Percentiles rank a stretch among this genome's conserved stretches.
These are phyloP conservation scores for Apoda limacodes DNA, from an alignment of 2,888 invertebrate genomes.

Conservation along the genomic window DNA sequence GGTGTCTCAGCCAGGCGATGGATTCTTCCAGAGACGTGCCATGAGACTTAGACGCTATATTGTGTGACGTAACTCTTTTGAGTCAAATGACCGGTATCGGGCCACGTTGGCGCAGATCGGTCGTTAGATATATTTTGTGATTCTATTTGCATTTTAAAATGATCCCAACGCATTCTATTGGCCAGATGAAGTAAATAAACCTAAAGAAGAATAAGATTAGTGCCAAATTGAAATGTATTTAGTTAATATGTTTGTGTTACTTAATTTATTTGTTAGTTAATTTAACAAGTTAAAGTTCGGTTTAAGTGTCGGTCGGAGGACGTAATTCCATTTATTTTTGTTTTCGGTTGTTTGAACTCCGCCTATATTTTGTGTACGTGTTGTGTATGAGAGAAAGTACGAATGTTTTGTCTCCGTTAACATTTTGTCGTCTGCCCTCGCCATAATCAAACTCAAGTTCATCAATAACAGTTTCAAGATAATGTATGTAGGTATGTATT, in stretches of 20 bases:
- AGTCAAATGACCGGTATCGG: not conserved
- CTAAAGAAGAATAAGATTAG: conserved; percentile 50
- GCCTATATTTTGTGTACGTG: conserved; percentile 37
- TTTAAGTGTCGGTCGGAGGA: conserved; percentile 25
- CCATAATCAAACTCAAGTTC: no score
- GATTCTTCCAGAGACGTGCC: conserved; percentile 34
- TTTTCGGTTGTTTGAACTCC: conserved; percentile 42
- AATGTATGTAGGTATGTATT: no score
- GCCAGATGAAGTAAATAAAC: no score
- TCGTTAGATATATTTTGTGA: conserved; percentile 8
- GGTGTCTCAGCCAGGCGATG: conserved; percentile 37
- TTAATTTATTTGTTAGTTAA: conserved; percentile 53
- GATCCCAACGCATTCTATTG: conserved; percentile 31
- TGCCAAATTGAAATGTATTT: conserved; percentile 51
- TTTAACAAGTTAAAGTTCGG: conserved; percentile 17
- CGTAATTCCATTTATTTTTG: conserved; percentile 32
- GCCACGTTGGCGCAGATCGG: not conserved
- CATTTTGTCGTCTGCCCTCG: no score
- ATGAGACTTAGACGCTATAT: conserved; percentile 30
- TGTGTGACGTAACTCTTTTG: conserved; percentile 16
- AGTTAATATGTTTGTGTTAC: conserved; percentile 38
- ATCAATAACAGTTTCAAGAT: no score
- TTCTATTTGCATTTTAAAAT: no score
- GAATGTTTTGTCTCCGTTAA: no score
- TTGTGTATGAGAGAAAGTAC: no score